Evolutionary conservation across 2,797 vertebrate species (phyloP).

Genomic region (Crypturellus tataupa): DNA sequence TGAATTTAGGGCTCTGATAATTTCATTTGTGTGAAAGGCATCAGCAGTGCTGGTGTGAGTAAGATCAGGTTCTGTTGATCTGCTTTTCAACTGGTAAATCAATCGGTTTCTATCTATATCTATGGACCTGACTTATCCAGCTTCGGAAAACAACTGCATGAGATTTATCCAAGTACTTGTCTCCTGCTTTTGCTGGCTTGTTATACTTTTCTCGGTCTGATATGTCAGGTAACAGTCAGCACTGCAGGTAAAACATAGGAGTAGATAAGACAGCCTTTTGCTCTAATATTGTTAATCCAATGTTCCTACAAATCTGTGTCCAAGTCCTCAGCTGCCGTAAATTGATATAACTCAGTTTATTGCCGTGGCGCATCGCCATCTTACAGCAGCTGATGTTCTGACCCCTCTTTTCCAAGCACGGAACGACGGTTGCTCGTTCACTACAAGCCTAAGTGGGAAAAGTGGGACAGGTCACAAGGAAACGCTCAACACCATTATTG

Average conservation of each 20-base stretch:
- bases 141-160: background rate
- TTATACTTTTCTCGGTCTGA: background rate
- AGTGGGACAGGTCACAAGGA: background rate
- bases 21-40: background rate
- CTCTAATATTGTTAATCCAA: background rate
- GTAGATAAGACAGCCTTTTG: background rate
- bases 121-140: background rate
- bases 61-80: conserved; percentile 1
- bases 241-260: background rate
- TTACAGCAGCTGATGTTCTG: background rate
- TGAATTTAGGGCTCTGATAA: background rate
- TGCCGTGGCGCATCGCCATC: background rate
- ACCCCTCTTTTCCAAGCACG: background rate
- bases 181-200: background rate
- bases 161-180: background rate
- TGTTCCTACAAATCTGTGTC: conserved; percentile 11
- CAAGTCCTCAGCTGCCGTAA: conserved; percentile 41
- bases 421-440: background rate
- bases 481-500: background rate
- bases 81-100: background rate
- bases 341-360: conserved; percentile 30
- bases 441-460: accelerated
- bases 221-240: background rate
- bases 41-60: background rate
- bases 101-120: background rate